Base-by-base conservation (phyloP, 2,797 vertebrate genomes). In the Cryptoprocta ferox region DNA sequence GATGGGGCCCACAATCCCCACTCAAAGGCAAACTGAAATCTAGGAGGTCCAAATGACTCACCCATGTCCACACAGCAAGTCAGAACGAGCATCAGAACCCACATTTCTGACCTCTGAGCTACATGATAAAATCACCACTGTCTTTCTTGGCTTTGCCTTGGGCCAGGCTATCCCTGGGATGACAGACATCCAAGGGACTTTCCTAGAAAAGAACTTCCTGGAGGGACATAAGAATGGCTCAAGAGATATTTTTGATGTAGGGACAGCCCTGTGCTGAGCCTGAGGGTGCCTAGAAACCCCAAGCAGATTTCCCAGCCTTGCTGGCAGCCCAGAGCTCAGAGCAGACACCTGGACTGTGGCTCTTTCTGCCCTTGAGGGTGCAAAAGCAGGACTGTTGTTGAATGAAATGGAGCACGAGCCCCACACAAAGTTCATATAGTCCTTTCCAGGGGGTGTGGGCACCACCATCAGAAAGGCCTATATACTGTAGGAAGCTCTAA, bases 151-250 rank as follows among this genome's bases (percentile, higher is more conserved):
- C 37, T 87, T 85, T 63, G 66, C 56, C 39, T 75, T 39, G 70
- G 42, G 61, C 82, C 35, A 80, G 75, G 26, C 59, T 78, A 37
- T 73, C 65, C 53, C 30, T 65, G 30, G 14, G 30, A 70, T 95
- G 84, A 95, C 81, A 92, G 61, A 79, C 16, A 78, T 76, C 50
- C 81, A 61, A 75, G 90, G 81, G 73, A 82, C 70, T 96, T 96
- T 87, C 68, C 96, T 97, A 80, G 50, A n/a, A 92, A 81, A 84
- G 16, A 75, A 53, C 61, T 81, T 96, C 80, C 73, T 80, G 63
- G 66, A 92, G 71, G 87, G 59, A 90, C 24, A 61, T 5, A 45
- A 88, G 42, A 84, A 48, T 1, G 2, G 19, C 61, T 63, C 83
- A 59, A 80, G 87, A 80, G 48, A 71, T 53, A 91, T 42, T 48